These are phyloP conservation scores for Zoanthus sociatus DNA, from an alignment of 92 coral and sea anemone genomes.

Conservation along the genomic window DNA sequence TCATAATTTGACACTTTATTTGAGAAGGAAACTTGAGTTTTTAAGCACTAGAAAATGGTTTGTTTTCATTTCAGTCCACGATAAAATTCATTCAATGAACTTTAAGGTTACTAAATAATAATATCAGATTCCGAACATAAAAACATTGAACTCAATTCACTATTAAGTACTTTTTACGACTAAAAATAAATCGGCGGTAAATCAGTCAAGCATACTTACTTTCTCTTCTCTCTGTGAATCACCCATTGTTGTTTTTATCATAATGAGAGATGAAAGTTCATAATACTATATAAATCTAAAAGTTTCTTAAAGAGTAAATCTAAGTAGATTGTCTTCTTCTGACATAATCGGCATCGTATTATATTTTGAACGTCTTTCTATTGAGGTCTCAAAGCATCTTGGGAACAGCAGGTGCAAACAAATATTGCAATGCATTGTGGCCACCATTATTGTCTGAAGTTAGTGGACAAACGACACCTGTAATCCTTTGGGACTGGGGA, in stretches of 20 bases:
- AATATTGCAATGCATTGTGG: slow-evolving; percentile 35
- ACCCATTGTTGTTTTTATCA: slow-evolving; percentile 74
- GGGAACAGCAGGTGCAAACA: slow-evolving; percentile 50
- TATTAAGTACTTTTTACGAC: background rate
- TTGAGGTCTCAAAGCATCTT: slow-evolving; percentile 25
- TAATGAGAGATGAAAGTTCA: slow-evolving; percentile 16
- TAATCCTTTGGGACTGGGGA: too few species aligned
- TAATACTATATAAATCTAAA: slow-evolving; percentile 14
- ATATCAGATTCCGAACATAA: background rate
- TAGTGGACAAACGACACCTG: too few species aligned
- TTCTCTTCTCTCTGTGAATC: slow-evolving; percentile 66
- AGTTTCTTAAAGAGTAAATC: background rate
- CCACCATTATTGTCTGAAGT: too few species aligned
- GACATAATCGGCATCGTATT: slow-evolving; percentile 20
- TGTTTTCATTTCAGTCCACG: background rate
- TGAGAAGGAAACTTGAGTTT: background rate
- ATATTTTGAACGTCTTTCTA: slow-evolving; percentile 13
- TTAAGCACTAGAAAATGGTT: background rate
- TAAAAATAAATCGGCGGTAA: too few species aligned
- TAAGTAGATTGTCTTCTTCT: background rate
- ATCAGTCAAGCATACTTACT: slow-evolving; percentile 42
- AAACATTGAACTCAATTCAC: too few species aligned
- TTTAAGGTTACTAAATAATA: background rate
- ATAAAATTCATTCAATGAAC: slow-evolving; percentile 18
- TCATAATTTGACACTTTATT: background rate